Percentiles rank a stretch among this genome's conserved stretches.
Conservation (phyloP, 1,140 invertebrate species). For the Leptinotarsa defecta region DNA sequence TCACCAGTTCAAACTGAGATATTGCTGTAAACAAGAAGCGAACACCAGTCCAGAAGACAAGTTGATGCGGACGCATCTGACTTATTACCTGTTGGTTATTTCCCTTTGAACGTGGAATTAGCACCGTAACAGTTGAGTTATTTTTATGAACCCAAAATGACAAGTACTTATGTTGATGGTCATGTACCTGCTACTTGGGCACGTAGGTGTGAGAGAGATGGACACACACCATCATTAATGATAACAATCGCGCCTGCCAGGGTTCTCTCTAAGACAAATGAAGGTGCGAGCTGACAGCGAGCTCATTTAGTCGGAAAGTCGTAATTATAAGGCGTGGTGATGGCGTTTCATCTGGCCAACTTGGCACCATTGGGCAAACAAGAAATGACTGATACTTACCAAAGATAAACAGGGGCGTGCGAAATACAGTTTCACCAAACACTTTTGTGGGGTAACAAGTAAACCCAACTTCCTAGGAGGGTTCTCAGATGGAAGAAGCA, state of each 20-base stretch:
- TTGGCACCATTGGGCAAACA: conserved; percentile 48
- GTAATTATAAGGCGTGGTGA: conserved; percentile 56
- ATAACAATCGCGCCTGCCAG: conserved; percentile 50
- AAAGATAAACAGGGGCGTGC: conserved; percentile 6
- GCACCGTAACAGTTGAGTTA: conserved; percentile 46
- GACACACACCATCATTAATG: conserved; percentile 48
- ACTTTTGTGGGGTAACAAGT: no score
- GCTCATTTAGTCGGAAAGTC: conserved; percentile 56
- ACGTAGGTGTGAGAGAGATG: conserved; percentile 35
- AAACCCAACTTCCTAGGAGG: no score
- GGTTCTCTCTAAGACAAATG: conserved; percentile 50
- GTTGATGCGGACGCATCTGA: conserved; percentile 6
- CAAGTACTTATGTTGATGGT: conserved; percentile 24
- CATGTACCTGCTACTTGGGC: conserved; percentile 24
- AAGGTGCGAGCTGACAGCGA: conserved; percentile 55
- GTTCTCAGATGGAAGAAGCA: no score
- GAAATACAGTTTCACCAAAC: not conserved
- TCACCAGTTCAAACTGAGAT: conserved; percentile 3
- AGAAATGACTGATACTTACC: conserved; percentile 29
- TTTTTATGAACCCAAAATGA: conserved; percentile 41
- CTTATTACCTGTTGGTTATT: conserved; percentile 28
- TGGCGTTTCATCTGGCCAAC: conserved; percentile 35
- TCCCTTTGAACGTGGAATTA: conserved; percentile 38
- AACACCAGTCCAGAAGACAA: conserved; percentile 17
- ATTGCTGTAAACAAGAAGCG: conserved; percentile 12